A percentile compares a stretch with the other conserved stretches of the same genome.
Evolutionary conservation across 2,888 invertebrate genomes (phyloP).

Genomic region (Apamea anceps): DNA sequence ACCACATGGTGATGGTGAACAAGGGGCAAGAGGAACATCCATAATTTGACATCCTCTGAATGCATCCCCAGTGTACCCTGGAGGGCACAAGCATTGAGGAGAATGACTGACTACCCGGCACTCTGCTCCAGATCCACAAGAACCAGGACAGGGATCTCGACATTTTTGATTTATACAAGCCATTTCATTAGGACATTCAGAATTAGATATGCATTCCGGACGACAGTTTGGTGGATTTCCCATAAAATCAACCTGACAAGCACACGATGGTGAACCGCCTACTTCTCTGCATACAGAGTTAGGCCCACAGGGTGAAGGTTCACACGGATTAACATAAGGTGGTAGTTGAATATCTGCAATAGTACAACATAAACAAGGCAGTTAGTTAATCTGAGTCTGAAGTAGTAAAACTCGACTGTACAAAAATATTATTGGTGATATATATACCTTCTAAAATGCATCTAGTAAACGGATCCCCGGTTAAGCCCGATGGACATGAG

Average conservation of each 20-base stretch:
- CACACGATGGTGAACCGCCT: conserved; percentile 92
- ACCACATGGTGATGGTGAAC: conserved; percentile 93
- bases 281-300: conserved; percentile 91
- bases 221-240: conserved; percentile 93
- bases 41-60: conserved; percentile 89
- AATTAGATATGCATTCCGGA: conserved; percentile 93
- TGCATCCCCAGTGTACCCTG: conserved; percentile 92
- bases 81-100: conserved; percentile 93
- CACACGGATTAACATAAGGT: conserved; percentile 90
- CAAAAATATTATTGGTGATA: not conserved
- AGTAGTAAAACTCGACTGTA: conserved; percentile 6
- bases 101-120: conserved; percentile 94
- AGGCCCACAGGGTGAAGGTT: conserved; percentile 94
- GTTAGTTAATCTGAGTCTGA: conserved; percentile 19
- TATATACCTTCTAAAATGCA: conserved; percentile 91
- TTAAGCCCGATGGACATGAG: conserved; percentile 91
- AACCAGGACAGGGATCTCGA: conserved; percentile 93
- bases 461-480: conserved; percentile 93
- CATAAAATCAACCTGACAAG: conserved; percentile 92
- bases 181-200: conserved; percentile 92
- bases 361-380: conserved; percentile 36
- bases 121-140: conserved; percentile 93
- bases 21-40: conserved; percentile 90
- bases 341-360: conserved; percentile 79
- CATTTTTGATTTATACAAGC: conserved; percentile 94